phyloP scores from a whole-genome alignment of 2,888 invertebrate genomes.

The Drosophila bunnanda region DNA sequence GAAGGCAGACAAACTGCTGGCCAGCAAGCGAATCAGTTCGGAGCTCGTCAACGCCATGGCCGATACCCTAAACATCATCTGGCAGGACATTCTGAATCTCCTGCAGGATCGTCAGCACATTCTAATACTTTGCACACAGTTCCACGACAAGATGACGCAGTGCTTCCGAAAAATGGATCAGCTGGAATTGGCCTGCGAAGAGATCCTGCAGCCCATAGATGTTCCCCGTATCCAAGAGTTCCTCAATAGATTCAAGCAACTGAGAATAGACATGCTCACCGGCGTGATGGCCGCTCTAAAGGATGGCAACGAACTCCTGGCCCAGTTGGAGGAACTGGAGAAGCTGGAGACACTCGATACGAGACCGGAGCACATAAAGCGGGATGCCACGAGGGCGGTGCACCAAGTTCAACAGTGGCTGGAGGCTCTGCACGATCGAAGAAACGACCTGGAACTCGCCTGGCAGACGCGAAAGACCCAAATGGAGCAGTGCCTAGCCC shows the following conservation, averaged over 20 bases:
- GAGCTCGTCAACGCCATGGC: conserved; percentile 96
- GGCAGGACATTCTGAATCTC: conserved; percentile 93
- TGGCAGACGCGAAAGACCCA: conserved; percentile 90
- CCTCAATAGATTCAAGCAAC: conserved; percentile 89
- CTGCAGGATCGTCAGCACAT: conserved; percentile 91
- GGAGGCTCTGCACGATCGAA: conserved; percentile 90
- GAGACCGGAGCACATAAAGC: conserved; percentile 87
- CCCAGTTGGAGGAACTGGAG: conserved; percentile 90
- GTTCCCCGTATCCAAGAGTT: conserved; percentile 89
- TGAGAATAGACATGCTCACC: conserved; percentile 90
- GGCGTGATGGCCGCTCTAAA: conserved; percentile 92
- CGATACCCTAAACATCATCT: conserved; percentile 90
- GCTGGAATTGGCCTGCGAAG: conserved; percentile 89
- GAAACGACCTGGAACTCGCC: conserved; percentile 89
- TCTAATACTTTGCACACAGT: conserved; percentile 91
- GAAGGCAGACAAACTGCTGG: conserved; percentile 93
- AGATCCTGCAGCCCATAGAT: conserved; percentile 89
- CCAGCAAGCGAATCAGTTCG: conserved; percentile 90
- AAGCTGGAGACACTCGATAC: conserved; percentile 91
- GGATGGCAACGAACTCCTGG: conserved; percentile 91
- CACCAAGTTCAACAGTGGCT: conserved; percentile 91
- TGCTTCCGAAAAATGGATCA: conserved; percentile 89
- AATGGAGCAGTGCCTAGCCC: conserved; percentile 91
- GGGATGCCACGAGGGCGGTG: conserved; percentile 86
- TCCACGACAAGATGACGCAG: conserved; percentile 90